phyloP scores from a whole-genome alignment of 1,140 invertebrate species.

The Diploscapter pachys region DNA sequence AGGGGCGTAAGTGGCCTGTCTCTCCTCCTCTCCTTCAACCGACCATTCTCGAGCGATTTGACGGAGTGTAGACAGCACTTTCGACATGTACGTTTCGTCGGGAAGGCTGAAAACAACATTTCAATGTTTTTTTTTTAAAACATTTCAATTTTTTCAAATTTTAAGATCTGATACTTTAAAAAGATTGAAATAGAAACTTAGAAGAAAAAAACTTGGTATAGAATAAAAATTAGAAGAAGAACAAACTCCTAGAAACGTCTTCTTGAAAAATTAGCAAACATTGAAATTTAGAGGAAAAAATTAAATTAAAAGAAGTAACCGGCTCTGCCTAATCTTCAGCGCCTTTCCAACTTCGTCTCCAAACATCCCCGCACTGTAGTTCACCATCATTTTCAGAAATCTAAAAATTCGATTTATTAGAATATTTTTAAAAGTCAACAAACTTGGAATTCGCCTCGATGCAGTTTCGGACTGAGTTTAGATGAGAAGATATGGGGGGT shows the following conservation, averaged over 20 bases:
- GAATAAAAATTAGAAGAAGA: too few relatives aligned
- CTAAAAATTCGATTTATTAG: conserved; percentile 10
- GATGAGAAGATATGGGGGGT: background rate
- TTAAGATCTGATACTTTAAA: background rate
- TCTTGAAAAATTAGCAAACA: too few relatives aligned
- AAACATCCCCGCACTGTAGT: background rate
- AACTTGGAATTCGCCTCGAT: conserved; percentile 1
- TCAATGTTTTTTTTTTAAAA: background rate
- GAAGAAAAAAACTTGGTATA: too few relatives aligned
- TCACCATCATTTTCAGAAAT: conserved; percentile 24
- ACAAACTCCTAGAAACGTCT: too few relatives aligned
- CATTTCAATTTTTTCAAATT: conserved; percentile 4
- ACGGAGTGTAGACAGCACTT: conserved; percentile 25
- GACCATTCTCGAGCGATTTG: conserved; percentile 30
- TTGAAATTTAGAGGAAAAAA: too few relatives aligned
- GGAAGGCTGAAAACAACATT: conserved; percentile 6
- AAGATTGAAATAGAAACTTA: too few relatives aligned
- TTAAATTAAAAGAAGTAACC: background rate
- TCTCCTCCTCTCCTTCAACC: conserved; percentile 8
- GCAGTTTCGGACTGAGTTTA: background rate
- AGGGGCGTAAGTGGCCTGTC: conserved; percentile 11
- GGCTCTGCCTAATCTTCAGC: conserved; percentile 11
- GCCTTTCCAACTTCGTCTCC: conserved; percentile 16
- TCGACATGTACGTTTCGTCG: conserved; percentile 15
- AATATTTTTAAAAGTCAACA: background rate